Evolutionary conservation across 2,113 vertebrate genomes (phyloP).

Genomic region (Perca schrenkii): DNA sequence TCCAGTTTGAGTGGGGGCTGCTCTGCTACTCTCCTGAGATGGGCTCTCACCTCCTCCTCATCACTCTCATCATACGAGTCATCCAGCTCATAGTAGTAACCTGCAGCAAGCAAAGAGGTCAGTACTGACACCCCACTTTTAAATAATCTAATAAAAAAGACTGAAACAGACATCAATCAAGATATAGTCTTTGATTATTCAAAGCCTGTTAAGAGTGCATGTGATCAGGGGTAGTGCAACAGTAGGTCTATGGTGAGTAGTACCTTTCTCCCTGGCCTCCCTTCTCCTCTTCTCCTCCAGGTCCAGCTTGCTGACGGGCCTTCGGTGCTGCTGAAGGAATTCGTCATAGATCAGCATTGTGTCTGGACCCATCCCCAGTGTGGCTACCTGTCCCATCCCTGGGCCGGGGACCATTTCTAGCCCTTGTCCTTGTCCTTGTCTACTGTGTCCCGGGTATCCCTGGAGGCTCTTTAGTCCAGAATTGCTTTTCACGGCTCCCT

Average conservation of each 20-base stretch:
- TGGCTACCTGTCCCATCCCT: conserved; percentile 50
- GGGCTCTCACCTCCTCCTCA: conserved; percentile 96
- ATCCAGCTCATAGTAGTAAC: conserved; percentile 98
- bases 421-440: conserved; percentile 72
- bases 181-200: not conserved
- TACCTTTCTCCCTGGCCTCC: conserved; percentile 96
- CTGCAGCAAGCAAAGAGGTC: conserved; percentile 75
- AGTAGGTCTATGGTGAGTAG: conserved; percentile 53
- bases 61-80: conserved; percentile 98
- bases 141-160: conserved; percentile 10
- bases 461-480: conserved; percentile 79
- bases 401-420: conserved; percentile 43
- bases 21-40: conserved; percentile 94
- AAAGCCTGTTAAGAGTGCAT: not conserved
- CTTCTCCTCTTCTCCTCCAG: conserved; percentile 93
- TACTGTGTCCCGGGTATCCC: conserved; percentile 64
- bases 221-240: not conserved
- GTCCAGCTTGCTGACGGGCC: conserved; percentile 95
- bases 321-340: conserved; percentile 93
- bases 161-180: conserved; percentile 1
- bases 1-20: conserved; percentile 97
- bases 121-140: conserved; percentile 5
- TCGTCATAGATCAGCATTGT: conserved; percentile 92
- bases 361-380: conserved; percentile 78
- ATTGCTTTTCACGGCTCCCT: conserved; percentile 68